Base-by-base conservation (phyloP, 2,797 vertebrate species). In the Peromyscus nudipes region DNA sequence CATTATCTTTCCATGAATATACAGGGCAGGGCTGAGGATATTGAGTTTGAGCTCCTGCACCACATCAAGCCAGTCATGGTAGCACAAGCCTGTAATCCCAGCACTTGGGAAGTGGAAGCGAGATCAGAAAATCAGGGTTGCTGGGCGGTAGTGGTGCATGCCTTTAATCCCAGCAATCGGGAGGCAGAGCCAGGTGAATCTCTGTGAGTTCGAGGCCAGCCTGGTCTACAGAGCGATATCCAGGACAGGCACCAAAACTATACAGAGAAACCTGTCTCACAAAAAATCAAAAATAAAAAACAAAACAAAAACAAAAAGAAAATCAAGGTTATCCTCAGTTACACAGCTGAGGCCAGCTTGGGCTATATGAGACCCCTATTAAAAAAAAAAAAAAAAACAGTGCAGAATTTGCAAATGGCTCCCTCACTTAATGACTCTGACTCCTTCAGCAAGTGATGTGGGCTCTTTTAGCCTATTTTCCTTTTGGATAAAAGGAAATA, bases 401-500 rank as follows among this genome's bases (percentile, higher is more conserved):
- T 62, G 55, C 16, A 71, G n/a, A 60, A 7, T 92, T 52, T 91
- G 11, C 60, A 92, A 27, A 43, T 27, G 40, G 29, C 49, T 80
- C 43, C 37, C 25, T 55, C 21, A 40, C 12, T 60, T 87, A 65
- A 95, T 77, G 60, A 25, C 31, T 65, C 43, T 29, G 52, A 29
- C 43, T 21, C 75, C 60, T 65, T 90, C 75, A 52, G 57, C 7
- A 90, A 90, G 43, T 84, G 57, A 34, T 3, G 12, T 55, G 71
- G 65, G 62, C 73, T 75, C 65, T 69, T 52, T 88, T 71, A 83
- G 76, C 52, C 29, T 81, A 60, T 65, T 82, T 91, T 73, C 11
- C 62, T 77, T 17, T 21, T 81, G 40, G 55, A 81, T 60, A 92
- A 95, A 75, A 77, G 84, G 94, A 69, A n/a, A 14, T 62, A 67